Evolutionary conservation across 2,888 invertebrate species (phyloP), one percentile per base, ranked within the genome.

Genomic region (Andrena bucephala): DNA sequence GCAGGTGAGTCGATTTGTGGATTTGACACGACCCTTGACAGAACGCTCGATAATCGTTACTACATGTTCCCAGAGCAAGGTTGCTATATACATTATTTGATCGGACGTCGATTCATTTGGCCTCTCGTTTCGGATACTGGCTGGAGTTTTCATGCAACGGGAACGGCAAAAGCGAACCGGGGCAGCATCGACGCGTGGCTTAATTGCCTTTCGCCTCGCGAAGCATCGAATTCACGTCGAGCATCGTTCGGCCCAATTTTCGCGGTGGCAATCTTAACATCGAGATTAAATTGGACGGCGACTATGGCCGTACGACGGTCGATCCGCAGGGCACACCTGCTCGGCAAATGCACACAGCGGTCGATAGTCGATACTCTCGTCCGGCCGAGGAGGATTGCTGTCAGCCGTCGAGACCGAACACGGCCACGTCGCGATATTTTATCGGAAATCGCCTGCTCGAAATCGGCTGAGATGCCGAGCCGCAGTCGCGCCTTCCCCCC

Each of bases 231-330:
- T 42, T 63, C 68, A 10, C 62, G 48, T 42, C 59, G 60, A n/a
- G 54, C 31, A 62, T 27, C 71, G 70, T 16, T 63, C 67, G 68
- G 48, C 36, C 77, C 70, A 77, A 77, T 77, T 78, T 73, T 69
- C 69, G 36, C 67, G 7, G 50, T 52, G 76, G 52, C 81, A 36
- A 81, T 77, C 83, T 71, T 75, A 77, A 68, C 74, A 50, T 77
- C 74, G 54, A 31, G 65, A 80, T 83, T 59, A 65, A 79, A 82
- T 74, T 57, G 63, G 54, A 74, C 57, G 54, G 57, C 16, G 36
- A 59, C 24, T 13, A 31, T 54, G 62, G 48, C 29, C 50, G 8
- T 54, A n/a, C 8, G 65, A 8, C 48, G n/a, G 10, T 20, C 59
- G 62, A 50, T 48, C 31, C 50, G 27, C 36, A 8, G 7, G 27